A percentile compares a stretch with the other conserved stretches of the same genome.
Conservation (phyloP, 2,113 vertebrate genomes). For the Crotalus horridus region DNA sequence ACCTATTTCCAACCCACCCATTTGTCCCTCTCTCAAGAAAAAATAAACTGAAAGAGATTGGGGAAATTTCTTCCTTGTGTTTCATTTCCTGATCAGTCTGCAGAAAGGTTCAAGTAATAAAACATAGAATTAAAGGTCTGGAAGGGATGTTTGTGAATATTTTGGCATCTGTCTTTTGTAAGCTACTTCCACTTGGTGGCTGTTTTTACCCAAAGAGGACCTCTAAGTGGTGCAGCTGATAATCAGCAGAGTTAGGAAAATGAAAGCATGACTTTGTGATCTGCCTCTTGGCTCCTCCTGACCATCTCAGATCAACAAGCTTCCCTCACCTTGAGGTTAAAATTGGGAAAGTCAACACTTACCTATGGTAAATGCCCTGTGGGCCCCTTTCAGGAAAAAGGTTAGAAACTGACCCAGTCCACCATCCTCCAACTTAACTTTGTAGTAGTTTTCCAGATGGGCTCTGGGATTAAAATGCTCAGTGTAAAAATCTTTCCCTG, state of each 20-base stretch:
- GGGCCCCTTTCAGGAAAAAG: background rate
- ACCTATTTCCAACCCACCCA: accelerated
- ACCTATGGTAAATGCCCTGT: background rate
- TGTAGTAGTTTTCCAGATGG: background rate
- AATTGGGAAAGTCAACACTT: background rate
- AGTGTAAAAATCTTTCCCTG: background rate
- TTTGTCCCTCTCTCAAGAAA: background rate
- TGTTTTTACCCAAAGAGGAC: background rate
- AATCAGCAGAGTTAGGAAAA: background rate
- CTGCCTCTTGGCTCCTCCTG: background rate
- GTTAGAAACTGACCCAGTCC: background rate
- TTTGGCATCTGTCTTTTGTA: background rate
- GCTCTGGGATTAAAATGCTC: background rate
- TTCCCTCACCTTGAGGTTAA: background rate
- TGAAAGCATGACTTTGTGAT: background rate
- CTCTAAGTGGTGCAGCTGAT: background rate
- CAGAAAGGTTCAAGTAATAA: background rate
- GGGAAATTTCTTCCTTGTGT: accelerated
- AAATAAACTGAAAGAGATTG: background rate
- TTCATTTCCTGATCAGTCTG: background rate
- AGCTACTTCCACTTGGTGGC: accelerated
- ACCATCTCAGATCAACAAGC: background rate
- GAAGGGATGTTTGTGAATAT: background rate
- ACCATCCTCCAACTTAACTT: background rate
- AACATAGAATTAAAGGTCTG: too few relatives aligned